Percentiles rank a stretch among this genome's conserved stretches.
phyloP scores from a whole-genome alignment of 1,140 invertebrate genomes.

The Drosophila ironensis region DNA sequence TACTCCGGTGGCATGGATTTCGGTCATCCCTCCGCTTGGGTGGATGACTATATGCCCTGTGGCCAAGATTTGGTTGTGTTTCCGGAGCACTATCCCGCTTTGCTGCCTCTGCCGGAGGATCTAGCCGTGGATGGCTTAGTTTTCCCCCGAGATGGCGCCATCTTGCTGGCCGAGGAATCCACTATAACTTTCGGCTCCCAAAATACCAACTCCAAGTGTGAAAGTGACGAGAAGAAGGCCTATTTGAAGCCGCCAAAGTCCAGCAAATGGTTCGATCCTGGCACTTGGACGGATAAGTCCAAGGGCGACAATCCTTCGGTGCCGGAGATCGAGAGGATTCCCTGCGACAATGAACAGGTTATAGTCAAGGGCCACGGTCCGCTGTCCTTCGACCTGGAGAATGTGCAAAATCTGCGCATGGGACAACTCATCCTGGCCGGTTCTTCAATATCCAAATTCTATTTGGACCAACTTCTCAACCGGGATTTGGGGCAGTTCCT shows the following conservation, averaged over 20 bases:
- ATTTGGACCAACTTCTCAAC: conserved; percentile 60
- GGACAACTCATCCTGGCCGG: conserved; percentile 71
- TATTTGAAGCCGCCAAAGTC: conserved; percentile 43
- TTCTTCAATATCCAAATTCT: conserved; percentile 54
- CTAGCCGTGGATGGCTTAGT: conserved; percentile 53
- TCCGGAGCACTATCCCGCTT: conserved; percentile 57
- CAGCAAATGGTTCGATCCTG: conserved; percentile 75
- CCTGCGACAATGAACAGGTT: conserved; percentile 72
- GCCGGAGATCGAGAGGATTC: conserved; percentile 68
- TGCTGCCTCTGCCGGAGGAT: conserved; percentile 54
- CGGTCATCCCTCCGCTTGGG: conserved; percentile 43
- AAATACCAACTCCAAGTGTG: conserved; percentile 17
- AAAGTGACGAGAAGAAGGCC: conserved; percentile 35
- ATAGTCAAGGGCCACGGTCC: conserved; percentile 54
- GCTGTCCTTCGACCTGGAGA: conserved; percentile 65
- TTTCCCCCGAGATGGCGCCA: conserved; percentile 59
- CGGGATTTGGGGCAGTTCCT: conserved; percentile 59
- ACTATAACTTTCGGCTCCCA: conserved; percentile 42
- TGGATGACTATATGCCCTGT: conserved; percentile 61
- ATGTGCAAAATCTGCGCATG: conserved; percentile 54
- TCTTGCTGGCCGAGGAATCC: conserved; percentile 57
- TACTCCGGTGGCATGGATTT: conserved; percentile 46
- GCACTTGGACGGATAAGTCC: conserved; percentile 37
- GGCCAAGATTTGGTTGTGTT: conserved; percentile 56
- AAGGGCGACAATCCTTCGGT: not conserved